These are phyloP conservation scores for Penelope pileata DNA, from an alignment of 2,113 vertebrate species.

Conservation along the genomic window DNA sequence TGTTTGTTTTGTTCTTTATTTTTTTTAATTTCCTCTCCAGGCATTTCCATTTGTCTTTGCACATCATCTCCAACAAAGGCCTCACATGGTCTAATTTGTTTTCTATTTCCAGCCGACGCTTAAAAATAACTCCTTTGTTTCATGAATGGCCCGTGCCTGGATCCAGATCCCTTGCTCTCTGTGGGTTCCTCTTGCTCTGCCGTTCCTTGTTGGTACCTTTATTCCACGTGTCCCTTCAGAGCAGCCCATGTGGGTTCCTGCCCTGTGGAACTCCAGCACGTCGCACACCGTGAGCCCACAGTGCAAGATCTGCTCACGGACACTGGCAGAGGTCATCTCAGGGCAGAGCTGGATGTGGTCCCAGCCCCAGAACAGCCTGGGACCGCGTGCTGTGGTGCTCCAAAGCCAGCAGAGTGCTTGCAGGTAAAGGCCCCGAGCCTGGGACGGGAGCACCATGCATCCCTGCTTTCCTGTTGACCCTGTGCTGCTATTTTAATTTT, in stretches of 20 bases:
- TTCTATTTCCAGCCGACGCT: constrained; percentile 58
- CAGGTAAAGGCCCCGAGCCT: background rate
- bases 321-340: constrained; percentile 27
- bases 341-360: constrained; percentile 12
- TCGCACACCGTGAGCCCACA: fast-evolving
- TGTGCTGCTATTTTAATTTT: constrained; percentile 12
- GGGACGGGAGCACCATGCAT: background rate
- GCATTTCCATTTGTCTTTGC: constrained; percentile 55
- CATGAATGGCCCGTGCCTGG: constrained; percentile 17
- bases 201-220: background rate
- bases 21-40: constrained; percentile 34
- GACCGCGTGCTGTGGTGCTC: background rate
- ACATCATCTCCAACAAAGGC: constrained; percentile 57
- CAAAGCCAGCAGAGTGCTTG: background rate
- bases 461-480: constrained; percentile 39
- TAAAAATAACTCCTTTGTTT: constrained; percentile 67
- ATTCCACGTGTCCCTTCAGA: background rate
- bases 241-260: background rate
- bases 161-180: background rate
- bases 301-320: background rate
- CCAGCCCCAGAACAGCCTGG: background rate
- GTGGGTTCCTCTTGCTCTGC: background rate
- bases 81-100: constrained; percentile 40
- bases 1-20: background rate
- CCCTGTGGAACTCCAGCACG: fast-evolving